phyloP scores from a whole-genome alignment of 2,113 vertebrate genomes.

The Serinus canaria region DNA sequence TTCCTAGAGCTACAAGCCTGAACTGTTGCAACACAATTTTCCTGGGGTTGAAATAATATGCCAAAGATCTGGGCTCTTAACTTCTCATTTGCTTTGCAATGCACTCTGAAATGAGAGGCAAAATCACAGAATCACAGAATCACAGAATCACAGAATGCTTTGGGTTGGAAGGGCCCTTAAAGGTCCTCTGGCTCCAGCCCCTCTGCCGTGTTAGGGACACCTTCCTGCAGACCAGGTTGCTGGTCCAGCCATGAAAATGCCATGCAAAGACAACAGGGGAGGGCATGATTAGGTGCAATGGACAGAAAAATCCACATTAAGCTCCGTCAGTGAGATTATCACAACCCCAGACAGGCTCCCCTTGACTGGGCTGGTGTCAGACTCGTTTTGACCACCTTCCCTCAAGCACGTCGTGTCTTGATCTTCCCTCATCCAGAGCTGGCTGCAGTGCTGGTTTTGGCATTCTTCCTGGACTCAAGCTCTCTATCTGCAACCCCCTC shows the following conservation, averaged over 20 bases:
- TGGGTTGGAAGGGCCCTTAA: background rate
- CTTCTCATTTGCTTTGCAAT: background rate
- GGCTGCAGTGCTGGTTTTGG: background rate
- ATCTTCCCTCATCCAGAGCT: background rate
- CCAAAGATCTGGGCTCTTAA: background rate
- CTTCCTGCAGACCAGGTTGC: background rate
- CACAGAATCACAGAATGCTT: background rate
- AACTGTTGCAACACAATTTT: background rate
- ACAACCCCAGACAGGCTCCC: background rate
- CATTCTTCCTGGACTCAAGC: accelerated
- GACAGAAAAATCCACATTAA: background rate
- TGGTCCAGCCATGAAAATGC: background rate
- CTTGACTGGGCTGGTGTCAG: background rate
- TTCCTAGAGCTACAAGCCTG: background rate
- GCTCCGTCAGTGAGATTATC: background rate
- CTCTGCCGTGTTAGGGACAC: background rate
- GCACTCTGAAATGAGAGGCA: background rate
- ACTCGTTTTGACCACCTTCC: background rate
- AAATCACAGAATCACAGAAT: background rate
- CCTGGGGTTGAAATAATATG: background rate
- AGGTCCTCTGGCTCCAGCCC: background rate
- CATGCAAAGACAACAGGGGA: background rate
- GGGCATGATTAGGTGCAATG: background rate
- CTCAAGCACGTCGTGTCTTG: accelerated
- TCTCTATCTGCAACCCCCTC: background rate